Evolutionary conservation across 2,888 invertebrate genomes (phyloP).

Genomic region (Rugalucina vietnamica): DNA sequence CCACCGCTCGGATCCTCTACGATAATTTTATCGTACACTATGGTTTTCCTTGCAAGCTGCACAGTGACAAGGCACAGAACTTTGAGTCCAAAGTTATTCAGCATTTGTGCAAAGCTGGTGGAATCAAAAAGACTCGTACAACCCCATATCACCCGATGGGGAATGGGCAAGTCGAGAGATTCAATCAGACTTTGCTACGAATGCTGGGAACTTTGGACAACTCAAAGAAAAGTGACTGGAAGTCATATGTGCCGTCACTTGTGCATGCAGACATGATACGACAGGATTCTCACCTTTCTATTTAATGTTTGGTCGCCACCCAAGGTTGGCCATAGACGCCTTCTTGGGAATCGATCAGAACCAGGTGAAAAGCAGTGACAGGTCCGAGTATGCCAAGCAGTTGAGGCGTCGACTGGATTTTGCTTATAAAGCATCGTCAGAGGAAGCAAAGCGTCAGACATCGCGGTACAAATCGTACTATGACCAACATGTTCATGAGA

Average conservation of each 20-base stretch:
- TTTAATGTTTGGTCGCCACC: neutral
- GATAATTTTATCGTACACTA: constrained; percentile 36
- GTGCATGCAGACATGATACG: neutral
- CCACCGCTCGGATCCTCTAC: constrained; percentile 37
- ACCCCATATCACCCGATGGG: constrained; percentile 37
- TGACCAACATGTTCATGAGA: neutral
- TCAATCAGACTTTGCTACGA: constrained; percentile 31
- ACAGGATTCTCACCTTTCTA: neutral
- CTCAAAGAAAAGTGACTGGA: neutral
- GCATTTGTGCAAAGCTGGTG: constrained; percentile 19
- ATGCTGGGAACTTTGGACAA: constrained; percentile 27
- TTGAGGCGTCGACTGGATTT: neutral
- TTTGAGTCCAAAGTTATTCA: constrained; percentile 37
- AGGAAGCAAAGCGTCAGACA: neutral
- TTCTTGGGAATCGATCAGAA: neutral
- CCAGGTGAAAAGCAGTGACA: neutral
- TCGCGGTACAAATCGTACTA: constrained; percentile 14
- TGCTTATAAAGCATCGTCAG: constrained; percentile 11
- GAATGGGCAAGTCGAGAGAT: constrained; percentile 34
- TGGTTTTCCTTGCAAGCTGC: constrained; percentile 39
- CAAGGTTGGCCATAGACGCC: neutral
- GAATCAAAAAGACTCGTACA: constrained; percentile 24
- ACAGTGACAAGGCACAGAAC: constrained; percentile 29
- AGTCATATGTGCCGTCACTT: neutral
- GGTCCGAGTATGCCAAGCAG: neutral